Evolutionary conservation across 2,797 vertebrate species (phyloP), one percentile per base, ranked within the genome.

Genomic region (Cyprinodon diabolis): DNA sequence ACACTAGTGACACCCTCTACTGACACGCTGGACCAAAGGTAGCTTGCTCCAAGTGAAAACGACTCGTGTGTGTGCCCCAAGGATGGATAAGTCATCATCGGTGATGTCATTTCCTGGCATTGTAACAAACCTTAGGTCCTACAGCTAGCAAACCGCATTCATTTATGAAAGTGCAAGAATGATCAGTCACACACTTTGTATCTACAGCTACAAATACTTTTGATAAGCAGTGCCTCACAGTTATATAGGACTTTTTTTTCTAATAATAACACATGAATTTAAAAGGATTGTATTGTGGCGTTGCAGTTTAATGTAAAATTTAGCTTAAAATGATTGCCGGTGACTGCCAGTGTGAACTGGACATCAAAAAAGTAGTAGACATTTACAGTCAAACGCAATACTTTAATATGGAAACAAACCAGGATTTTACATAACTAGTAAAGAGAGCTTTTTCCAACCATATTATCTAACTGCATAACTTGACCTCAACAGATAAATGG

Each of bases 81-180:
- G 80, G 72, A 85, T 71, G 69, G 66, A 78, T 62, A 76, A 78
- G 79, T 84, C 77, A 86, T 89, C 86, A 80, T 79, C 80, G 71
- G 83, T 80, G 76, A 87, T 90, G 86, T 92, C 45, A 91, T 86
- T 89, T 93, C 91, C 91, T 92, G 80, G 82, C 81, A 92, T 88
- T 92, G 91, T 91, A 86, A 79, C 60, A 80, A 35, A 78, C 79
- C 85, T 84, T 66, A 78, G 75, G 43, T 56, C 68, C 81, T 45
- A 9, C 74, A 79, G 76, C 56, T 25, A 74, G 69, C 4, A 74
- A 3, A 14, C 71, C 77, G 23, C 58, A 75, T 51, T 25, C 19
- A 30, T 4, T 45, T 17, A 51, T 25, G 37, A 68, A 35, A 57
- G 4, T 69, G 9, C 25, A 58, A 49, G n/a, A 55, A 47, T 19